phyloP scores from a whole-genome alignment of 2,113 vertebrate species.

The Dasyurus viverrinus region DNA sequence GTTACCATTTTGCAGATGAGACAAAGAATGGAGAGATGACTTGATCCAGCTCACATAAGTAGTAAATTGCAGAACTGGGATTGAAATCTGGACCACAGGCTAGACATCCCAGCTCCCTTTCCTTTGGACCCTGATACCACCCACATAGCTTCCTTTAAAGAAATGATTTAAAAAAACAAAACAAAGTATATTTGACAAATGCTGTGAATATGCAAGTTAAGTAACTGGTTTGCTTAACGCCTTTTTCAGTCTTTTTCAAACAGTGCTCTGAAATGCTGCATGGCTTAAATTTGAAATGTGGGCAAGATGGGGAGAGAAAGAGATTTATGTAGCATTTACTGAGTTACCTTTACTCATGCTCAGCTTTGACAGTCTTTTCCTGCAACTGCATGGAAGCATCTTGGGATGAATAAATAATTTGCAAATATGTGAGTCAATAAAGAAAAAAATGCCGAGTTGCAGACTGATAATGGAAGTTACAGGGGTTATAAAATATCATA shows the following conservation, averaged over 20 bases:
- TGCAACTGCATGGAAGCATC: slow-evolving; percentile 51
- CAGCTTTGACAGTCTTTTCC: slow-evolving; percentile 49
- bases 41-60: background rate
- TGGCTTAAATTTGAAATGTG: slow-evolving; percentile 16
- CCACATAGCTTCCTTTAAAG: background rate
- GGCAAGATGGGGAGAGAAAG: slow-evolving; percentile 29
- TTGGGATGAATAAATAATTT: slow-evolving; percentile 72
- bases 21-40: background rate
- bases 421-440: slow-evolving; percentile 73
- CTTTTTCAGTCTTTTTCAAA: slow-evolving; percentile 37
- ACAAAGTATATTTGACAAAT: background rate
- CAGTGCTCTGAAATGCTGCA: slow-evolving; percentile 31
- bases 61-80: background rate
- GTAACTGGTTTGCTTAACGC: background rate
- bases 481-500: slow-evolving; percentile 71
- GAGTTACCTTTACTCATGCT: slow-evolving; percentile 52
- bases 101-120: background rate
- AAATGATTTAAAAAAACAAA: background rate
- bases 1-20: background rate
- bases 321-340: slow-evolving; percentile 63
- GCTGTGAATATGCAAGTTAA: background rate
- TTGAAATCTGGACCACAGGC: background rate
- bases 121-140: background rate
- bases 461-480: slow-evolving; percentile 70
- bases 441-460: slow-evolving; percentile 69